A percentile compares a stretch with the other conserved stretches of the same genome.
These are phyloP conservation scores for Tenthredo notha DNA, from an alignment of 2,888 invertebrate species.

Conservation along the genomic window DNA sequence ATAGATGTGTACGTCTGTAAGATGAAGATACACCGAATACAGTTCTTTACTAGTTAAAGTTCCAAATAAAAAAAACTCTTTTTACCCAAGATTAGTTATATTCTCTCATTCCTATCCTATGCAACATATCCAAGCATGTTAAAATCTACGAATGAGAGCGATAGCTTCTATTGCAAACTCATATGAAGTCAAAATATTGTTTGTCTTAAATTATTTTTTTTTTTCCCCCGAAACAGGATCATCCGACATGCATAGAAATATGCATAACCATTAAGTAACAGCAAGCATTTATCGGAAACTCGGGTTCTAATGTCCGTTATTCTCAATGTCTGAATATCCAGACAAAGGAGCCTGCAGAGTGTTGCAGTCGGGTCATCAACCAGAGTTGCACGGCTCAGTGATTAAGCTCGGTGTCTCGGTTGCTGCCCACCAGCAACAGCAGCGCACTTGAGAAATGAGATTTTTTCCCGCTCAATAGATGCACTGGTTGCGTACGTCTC, in stretches of 20 bases:
- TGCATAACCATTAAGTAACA: not conserved
- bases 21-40: not conserved
- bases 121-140: not conserved
- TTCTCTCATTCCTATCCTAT: not conserved
- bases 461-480: not conserved
- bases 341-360: constrained; percentile 68
- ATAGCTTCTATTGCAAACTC: not conserved
- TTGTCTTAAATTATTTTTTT: not conserved
- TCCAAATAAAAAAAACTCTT: not conserved
- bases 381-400: constrained; percentile 60
- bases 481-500: not conserved
- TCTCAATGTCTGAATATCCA: constrained; percentile 67
- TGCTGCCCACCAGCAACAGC: not conserved
- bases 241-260: not conserved
- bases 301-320: constrained; percentile 36
- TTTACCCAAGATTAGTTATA: not conserved
- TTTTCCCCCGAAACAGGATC: not conserved
- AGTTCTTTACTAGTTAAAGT: too few species aligned
- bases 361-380: constrained; percentile 69
- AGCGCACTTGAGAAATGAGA: not conserved
- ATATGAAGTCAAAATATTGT: not conserved
- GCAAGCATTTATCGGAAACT: not conserved
- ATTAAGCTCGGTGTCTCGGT: constrained; percentile 59
- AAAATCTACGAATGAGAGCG: not conserved
- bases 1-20: not conserved